Evolutionary conservation across 2,888 invertebrate genomes (phyloP), one percentile per base, ranked within the genome.

Genomic region (Danaus chrysippus): DNA sequence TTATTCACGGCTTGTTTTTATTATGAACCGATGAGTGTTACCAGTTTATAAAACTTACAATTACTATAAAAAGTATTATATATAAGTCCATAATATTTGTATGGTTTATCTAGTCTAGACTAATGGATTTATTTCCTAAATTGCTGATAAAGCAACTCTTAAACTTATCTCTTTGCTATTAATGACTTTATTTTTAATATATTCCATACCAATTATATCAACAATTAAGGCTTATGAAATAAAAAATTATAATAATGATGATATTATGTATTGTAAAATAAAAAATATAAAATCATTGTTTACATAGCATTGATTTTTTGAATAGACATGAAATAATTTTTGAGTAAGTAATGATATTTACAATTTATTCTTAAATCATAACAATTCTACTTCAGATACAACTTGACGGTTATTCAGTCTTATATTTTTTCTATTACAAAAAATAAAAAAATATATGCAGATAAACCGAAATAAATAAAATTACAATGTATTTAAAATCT

Each of bases 321-420:
- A 15, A 46, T 6, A 34, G 6, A 46, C 46, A 13, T 46, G 13
- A n/a, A 13, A 46, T 46, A 46, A 46, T 46, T 34, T 34, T 34
- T 34, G 23, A 5, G 23, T 34, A 5, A 34, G 2, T 34, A n/a
- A 13, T 46, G 44, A 46, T n/a, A 46, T n/a, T 46, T 9, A 46
- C n/a, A 8, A 13, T 46, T 46, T 3, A 13, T 9, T 46, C 46
- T 5, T 46, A 46, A 46, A 46, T 46, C 46, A 46, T n/a, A 46
- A 46, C 15, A 46, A n/a, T 13, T 5, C 1, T 13, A n/a, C 9
- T n/a, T 46, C 46, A 15, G 46, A 2, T 46, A 13, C 5, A 52
- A 46, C 54, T 42, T 59, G 58, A 64, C 49, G 52, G 44, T 62
- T 55, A 62, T 34, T 65, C 65, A 65, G 64, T 65, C 64, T 65